Percentiles rank a stretch among this genome's conserved stretches.
Conservation (phyloP, 2,888 invertebrate species). For the Cabera pusaria region DNA sequence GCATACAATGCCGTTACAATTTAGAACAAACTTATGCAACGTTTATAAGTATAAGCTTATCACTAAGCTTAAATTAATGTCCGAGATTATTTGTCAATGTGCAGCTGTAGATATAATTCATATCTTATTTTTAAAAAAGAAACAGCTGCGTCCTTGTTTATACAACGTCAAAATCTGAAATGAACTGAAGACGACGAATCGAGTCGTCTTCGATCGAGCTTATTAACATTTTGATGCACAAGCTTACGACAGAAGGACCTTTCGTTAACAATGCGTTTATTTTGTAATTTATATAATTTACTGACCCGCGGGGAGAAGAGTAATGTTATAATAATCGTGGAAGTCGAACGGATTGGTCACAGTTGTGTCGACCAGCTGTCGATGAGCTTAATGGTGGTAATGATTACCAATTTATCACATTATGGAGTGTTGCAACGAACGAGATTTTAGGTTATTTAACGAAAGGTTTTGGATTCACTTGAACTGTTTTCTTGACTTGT, state of each 20-base stretch:
- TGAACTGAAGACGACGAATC: conserved; percentile 27
- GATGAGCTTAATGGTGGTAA: conserved; percentile 12
- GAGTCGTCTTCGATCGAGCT: conserved; percentile 31
- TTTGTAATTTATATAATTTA: conserved; percentile 42
- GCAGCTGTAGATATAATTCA: no score
- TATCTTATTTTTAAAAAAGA: conserved; percentile 3
- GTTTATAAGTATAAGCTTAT: no score
- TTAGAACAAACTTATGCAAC: no score
- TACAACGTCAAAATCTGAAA: conserved; percentile 25
- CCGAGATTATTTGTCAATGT: no score
- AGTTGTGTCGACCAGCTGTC: conserved; percentile 19
- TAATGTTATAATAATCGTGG: conserved; percentile 24
- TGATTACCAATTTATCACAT: conserved; percentile 13
- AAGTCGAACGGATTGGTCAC: conserved; percentile 35
- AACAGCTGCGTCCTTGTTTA: conserved; percentile 5
- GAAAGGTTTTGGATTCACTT: no score
- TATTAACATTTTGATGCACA: conserved; percentile 43
- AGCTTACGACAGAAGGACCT: conserved; percentile 43
- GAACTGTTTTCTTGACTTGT: no score
- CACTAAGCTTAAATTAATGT: no score
- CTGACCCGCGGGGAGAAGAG: conserved; percentile 30
- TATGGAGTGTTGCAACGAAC: conserved; percentile 7
- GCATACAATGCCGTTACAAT: no score
- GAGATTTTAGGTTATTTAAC: no score
- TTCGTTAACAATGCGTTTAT: conserved; percentile 41